Percentiles rank a stretch among this genome's conserved stretches.
Evolutionary conservation across 2,888 invertebrate species (phyloP).

Genomic region (Cephus pygmeus): DNA sequence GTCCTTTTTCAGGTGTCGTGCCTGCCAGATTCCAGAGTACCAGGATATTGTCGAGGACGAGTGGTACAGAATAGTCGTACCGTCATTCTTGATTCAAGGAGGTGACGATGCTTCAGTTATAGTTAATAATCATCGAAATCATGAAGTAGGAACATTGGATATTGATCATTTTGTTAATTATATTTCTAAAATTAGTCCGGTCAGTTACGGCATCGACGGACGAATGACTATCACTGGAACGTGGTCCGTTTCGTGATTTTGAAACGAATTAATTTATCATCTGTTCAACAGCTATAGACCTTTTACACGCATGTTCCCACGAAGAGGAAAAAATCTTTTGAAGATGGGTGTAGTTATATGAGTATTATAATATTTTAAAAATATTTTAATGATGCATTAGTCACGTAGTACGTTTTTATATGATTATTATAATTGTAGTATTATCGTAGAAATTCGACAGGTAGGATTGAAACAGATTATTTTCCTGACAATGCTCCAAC

Average conservation of each 20-base stretch:
- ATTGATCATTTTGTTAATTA: conserved; percentile 69
- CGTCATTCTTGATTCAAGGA: conserved; percentile 73
- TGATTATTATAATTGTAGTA: not conserved
- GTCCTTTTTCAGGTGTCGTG: conserved; percentile 67
- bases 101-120: conserved; percentile 76
- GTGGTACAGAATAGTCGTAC: conserved; percentile 73
- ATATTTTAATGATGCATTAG: not conserved
- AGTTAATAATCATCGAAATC: conserved; percentile 68
- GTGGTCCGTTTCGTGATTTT: not conserved
- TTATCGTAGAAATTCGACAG: not conserved
- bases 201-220: conserved; percentile 69
- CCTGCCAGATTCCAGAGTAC: conserved; percentile 75
- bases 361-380: not conserved
- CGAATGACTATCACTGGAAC: conserved; percentile 62
- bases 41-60: conserved; percentile 69
- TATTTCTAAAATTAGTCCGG: conserved; percentile 67
- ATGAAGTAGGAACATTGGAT: conserved; percentile 68
- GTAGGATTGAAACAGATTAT: not conserved
- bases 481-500: not conserved
- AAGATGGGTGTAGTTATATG: not conserved
- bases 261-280: not conserved
- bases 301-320: not conserved
- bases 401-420: not conserved
- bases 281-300: not conserved
- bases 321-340: not conserved